A percentile compares a stretch with the other conserved stretches of the same genome.
Evolutionary conservation across 2,797 vertebrate genomes (phyloP).

Genomic region (Synanceia verrucosa): DNA sequence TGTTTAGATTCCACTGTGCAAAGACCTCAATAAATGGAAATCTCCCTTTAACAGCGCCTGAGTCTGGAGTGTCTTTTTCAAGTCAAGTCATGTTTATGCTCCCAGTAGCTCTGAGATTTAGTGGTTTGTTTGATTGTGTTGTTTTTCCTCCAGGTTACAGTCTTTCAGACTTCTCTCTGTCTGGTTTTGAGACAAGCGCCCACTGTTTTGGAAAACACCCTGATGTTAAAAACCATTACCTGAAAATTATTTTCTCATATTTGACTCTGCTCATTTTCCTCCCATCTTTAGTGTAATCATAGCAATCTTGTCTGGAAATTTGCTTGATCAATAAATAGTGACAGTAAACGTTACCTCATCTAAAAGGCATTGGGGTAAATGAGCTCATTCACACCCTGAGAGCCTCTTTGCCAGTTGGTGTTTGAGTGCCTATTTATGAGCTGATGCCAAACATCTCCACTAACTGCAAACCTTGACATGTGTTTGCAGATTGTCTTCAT

Average conservation of each 20-base stretch:
- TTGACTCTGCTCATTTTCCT: neutral
- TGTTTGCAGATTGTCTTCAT: conserved; percentile 4
- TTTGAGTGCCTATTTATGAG: conserved; percentile 14
- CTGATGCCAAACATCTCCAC: conserved; percentile 25
- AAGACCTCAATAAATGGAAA: conserved; percentile 22
- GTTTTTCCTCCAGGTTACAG: conserved; percentile 2
- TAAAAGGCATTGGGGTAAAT: conserved; percentile 22
- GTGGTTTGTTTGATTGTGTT: conserved; percentile 19
- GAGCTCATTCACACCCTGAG: conserved; percentile 27
- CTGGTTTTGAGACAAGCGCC: neutral
- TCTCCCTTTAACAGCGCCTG: neutral
- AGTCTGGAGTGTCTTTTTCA: conserved; percentile 16
- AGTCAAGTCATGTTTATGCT: conserved; percentile 46
- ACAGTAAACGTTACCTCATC: conserved; percentile 21
- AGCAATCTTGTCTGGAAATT: neutral
- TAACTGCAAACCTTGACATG: neutral
- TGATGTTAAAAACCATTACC: neutral
- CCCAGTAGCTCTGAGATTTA: neutral
- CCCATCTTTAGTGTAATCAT: neutral
- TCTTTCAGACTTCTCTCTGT: neutral
- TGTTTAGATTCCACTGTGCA: conserved; percentile 42
- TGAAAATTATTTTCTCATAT: neutral
- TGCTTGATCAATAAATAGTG: conserved; percentile 12
- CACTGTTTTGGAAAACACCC: neutral
- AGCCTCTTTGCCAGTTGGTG: neutral